phyloP scores from a whole-genome alignment of 23 tunicate genomes.

The Clavelina lepadiformis region DNA sequence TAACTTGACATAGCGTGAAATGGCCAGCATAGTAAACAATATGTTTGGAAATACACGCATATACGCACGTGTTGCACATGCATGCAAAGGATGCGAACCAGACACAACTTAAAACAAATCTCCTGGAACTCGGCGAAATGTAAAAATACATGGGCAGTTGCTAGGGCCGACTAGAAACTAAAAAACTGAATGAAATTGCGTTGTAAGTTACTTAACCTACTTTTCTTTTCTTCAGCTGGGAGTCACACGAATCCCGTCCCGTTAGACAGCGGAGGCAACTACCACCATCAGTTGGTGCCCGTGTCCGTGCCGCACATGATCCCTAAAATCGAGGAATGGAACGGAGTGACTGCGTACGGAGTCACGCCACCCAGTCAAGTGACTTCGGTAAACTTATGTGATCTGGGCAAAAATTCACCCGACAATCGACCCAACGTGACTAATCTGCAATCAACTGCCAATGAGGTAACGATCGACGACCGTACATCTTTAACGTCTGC shows the following conservation, averaged over 20 bases:
- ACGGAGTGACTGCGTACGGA: slow-evolving; percentile 66
- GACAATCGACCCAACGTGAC: slow-evolving; percentile 23
- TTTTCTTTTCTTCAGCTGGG: neutral
- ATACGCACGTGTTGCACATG: slow-evolving; percentile 35
- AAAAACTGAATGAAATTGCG: too few relatives aligned
- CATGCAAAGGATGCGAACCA: slow-evolving; percentile 21
- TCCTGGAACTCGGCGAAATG: too few relatives aligned
- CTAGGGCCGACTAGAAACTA: too few relatives aligned
- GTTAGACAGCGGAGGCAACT: slow-evolving; percentile 4
- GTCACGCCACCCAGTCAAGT: slow-evolving; percentile 90
- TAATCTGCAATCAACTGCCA: slow-evolving; percentile 25
- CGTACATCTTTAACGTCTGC: neutral
- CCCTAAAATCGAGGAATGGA: slow-evolving; percentile 89
- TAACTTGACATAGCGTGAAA: neutral
- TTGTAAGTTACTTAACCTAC: neutral
- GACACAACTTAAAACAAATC: too few relatives aligned
- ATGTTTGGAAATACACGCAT: slow-evolving; percentile 9
- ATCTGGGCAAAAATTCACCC: slow-evolving; percentile 41
- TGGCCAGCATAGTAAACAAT: neutral
- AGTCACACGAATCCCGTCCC: slow-evolving; percentile 4
- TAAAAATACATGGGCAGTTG: too few relatives aligned
- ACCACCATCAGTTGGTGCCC: slow-evolving; percentile 41
- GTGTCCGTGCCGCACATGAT: slow-evolving; percentile 42
- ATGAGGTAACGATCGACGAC: slow-evolving; percentile 19
- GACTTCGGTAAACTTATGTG: slow-evolving; percentile 64